These are phyloP conservation scores for Corythucha ciliata DNA, from an alignment of 2,888 invertebrate species.

Conservation along the genomic window DNA sequence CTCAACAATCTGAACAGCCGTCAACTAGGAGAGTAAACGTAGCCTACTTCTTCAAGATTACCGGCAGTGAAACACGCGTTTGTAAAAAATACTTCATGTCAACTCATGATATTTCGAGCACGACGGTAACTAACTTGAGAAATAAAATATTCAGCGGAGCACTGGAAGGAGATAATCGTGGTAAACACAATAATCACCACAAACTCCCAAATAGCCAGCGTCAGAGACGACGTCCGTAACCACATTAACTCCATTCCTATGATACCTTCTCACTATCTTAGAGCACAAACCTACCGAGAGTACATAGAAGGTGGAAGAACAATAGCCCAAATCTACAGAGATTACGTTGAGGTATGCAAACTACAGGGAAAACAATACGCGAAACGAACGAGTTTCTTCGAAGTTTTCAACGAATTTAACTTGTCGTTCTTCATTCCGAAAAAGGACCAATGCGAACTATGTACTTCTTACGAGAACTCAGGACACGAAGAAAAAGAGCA, in stretches of 20 bases:
- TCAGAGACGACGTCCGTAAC: slow-evolving; percentile 1
- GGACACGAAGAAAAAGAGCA: neutral
- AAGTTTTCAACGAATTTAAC: slow-evolving; percentile 16
- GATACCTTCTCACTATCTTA: slow-evolving; percentile 25
- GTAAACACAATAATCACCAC: slow-evolving; percentile 3
- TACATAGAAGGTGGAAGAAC: slow-evolving; percentile 13
- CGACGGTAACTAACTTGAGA: neutral
- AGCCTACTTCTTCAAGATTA: neutral
- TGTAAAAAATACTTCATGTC: slow-evolving; percentile 1
- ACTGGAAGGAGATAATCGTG: neutral
- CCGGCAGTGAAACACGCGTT: neutral
- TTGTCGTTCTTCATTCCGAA: slow-evolving; percentile 11
- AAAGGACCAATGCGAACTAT: slow-evolving; percentile 17
- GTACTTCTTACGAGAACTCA: slow-evolving; percentile 2
- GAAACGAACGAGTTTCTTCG: neutral
- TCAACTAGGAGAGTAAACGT: neutral
- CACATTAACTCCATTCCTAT: slow-evolving; percentile 11
- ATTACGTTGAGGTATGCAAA: slow-evolving; percentile 7
- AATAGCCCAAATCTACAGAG: slow-evolving; percentile 3
- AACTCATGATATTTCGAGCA: slow-evolving; percentile 5
- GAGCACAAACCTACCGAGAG: slow-evolving; percentile 5
- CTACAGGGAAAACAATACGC: neutral
- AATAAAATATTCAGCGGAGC: neutral
- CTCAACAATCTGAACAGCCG: neutral
- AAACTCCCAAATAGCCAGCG: neutral